Evolutionary conservation across 1,140 invertebrate species (phyloP), one percentile per base, ranked within the genome.

Genomic region (Procambarus virginalis): DNA sequence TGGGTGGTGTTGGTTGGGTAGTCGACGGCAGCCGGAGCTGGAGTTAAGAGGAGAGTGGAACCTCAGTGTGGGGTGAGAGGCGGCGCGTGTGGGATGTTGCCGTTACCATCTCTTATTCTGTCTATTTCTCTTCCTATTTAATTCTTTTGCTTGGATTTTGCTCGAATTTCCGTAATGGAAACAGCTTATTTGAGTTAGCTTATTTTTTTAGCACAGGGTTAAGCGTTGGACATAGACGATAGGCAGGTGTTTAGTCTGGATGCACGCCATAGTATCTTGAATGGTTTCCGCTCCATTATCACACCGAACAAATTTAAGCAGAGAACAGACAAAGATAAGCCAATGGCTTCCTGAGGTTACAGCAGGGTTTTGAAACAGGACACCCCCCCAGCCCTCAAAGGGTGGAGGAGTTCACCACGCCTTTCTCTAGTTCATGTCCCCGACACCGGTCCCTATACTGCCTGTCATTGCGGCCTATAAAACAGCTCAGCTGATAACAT

Each of bases 341-440:
- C n/a, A n/a, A n/a, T n/a, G n/a, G n/a, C n/a, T n/a, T n/a, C n/a
- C n/a, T n/a, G n/a, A n/a, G n/a, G n/a, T 58, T 55, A 79, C 68
- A 49, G 60, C 58, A 78, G n/a, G n/a, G n/a, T n/a, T n/a, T n/a
- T n/a, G n/a, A 60, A 80, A 34, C 49, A 64, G 81, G 45, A 46
- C 64, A 70, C 45, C 64, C 64, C 75, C 10, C 4, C 17, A 78
- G 75, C 60, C 81, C 70, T 55, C 85, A 51, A 75, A 68, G 81
- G 82, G 78, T 68, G 48, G 85, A 87, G 78, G 85, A 55, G 77
- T 81, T 87, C 77, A 80, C 77, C 77, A 80, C 78, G 85, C 77
- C 85, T 81, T 87, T 70, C 85, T 70, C 78, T 87, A 75, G 85
- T 80, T 75, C 64, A 73, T 87, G 77, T 70, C 60, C 22, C 46